Evolutionary conservation across 2,797 vertebrate species (phyloP), one percentile per base, ranked within the genome.

Genomic region (Chlorospingus semifuscus): DNA sequence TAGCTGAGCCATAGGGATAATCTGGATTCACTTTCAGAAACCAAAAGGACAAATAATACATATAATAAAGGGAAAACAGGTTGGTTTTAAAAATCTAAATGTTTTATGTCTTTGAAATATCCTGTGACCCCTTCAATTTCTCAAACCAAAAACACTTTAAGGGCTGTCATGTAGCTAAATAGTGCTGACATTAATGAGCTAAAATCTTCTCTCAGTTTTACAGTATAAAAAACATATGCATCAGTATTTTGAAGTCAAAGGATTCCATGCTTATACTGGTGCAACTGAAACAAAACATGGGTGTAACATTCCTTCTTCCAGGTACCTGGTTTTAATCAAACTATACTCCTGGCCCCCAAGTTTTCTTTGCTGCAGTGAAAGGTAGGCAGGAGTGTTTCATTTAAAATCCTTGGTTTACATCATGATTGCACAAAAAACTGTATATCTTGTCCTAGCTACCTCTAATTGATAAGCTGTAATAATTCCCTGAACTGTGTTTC

Each of bases 301-400:
- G 79, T 94, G 84, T 84, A 95, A 63, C 94, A 91, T 96, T 94
- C 94, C 70, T 93, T 41, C n/a, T 90, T 85, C 76, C 79, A 92
- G 70, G 94, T 95, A 83, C 93, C 96, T 96, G 95, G 61, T 96
- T 97, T 96, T 95, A 95, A 95, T 97, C 96, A 97, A 93, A 76
- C 72, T 84, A 8, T 94, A 46, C 16, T 91, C 66, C 30, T 49
- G 79, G 69, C 50, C 34, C 30, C 75, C 59, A 83, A 41, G 52
- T 82, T 87, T 91, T 92, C 87, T 86, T 76, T 94, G 77, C 91
- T 91, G 26, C 41, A 68, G 39, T 94, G 72, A 42, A 96, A 96
- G 89, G 77, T 90, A 83, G 81, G 30, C 55, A 93, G 84, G 79
- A 92, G 91, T 96, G 94, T 96, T 96, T 95, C 85, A 94, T 94